Percentiles rank a stretch among this genome's conserved stretches.
Evolutionary conservation across 2,888 invertebrate genomes (phyloP).

Genomic region (Oligia fasciuncula): DNA sequence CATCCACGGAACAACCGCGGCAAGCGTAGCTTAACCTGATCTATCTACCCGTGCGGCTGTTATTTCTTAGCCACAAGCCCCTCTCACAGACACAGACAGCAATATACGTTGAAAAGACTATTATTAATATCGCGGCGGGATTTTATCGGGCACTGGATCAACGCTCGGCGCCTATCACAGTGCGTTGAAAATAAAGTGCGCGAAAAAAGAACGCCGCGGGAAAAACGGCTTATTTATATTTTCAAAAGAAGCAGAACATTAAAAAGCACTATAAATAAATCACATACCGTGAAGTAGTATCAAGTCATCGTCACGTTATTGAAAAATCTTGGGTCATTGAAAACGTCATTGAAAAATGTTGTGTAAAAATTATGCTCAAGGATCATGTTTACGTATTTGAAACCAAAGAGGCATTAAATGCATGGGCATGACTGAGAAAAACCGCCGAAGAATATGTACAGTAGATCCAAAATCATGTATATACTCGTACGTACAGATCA

Average conservation of each 20-base stretch:
- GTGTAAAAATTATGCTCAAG: neutral
- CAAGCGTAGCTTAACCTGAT: no score
- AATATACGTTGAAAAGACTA: neutral
- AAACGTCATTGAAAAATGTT: neutral
- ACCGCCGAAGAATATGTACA: neutral
- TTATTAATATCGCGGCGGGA: no score
- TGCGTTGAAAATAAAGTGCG: neutral
- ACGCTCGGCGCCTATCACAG: no score
- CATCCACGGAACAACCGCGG: no score
- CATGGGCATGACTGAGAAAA: neutral
- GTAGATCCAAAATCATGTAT: neutral
- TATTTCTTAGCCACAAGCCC: no score
- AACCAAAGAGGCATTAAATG: neutral
- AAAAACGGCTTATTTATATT: neutral
- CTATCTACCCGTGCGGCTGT: no score
- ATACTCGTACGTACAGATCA: neutral
- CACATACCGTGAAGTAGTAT: neutral
- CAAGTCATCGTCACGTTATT: neutral
- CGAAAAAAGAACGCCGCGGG: no score
- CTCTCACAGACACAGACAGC: neutral
- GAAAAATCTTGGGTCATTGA: neutral
- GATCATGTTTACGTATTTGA: no score
- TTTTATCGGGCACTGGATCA: no score
- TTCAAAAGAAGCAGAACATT: neutral
- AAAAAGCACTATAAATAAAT: neutral